Evolutionary conservation across 2,888 invertebrate species (phyloP), one percentile per base, ranked within the genome.

Genomic region (Watsonalla binaria): DNA sequence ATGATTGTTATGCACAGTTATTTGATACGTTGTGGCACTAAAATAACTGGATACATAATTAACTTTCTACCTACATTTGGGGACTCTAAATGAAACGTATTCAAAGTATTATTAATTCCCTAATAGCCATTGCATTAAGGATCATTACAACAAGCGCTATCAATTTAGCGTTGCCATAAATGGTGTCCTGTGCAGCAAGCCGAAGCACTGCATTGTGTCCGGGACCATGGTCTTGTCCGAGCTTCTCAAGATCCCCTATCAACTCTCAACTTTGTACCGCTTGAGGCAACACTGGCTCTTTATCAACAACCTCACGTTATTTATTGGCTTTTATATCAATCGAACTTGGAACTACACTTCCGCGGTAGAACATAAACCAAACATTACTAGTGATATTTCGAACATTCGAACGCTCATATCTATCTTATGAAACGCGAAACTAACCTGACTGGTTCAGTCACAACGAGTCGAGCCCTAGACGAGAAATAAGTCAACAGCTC

Each of bases 221-320:
- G 79, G 76, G 60, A 66, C 70, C 60, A 70, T 67, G 71, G 74
- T 69, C 78, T 76, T 80, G 80, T 85, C 78, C 67, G 52, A 59
- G 65, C 78, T 74, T 79, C 76, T 80, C 78, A 74, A 87, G 89
- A 89, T 87, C 74, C 66, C 64, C 72, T 86, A 89, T 88, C 86
- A 78, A 80, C 79, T 78, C 80, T 86, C 82, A 85, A 88, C 85
- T 85, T 78, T 82, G 83, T 83, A 76, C 80, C 64, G 70, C 68
- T 77, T 70, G 76, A 76, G 76, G 78, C 78, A 79, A 74, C 68
- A 68, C 63, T 62, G 73, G 70, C 73, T 66, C 74, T 74, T 82
- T 85, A 84, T 84, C 80, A 76, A 70, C 68, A 70, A 68, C 67
- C 62, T 63, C 75, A 72, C 63, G 73, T 82, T 80, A 82, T 87